phyloP scores from a whole-genome alignment of 1,140 invertebrate genomes.

The Rhyzopertha dominica region DNA sequence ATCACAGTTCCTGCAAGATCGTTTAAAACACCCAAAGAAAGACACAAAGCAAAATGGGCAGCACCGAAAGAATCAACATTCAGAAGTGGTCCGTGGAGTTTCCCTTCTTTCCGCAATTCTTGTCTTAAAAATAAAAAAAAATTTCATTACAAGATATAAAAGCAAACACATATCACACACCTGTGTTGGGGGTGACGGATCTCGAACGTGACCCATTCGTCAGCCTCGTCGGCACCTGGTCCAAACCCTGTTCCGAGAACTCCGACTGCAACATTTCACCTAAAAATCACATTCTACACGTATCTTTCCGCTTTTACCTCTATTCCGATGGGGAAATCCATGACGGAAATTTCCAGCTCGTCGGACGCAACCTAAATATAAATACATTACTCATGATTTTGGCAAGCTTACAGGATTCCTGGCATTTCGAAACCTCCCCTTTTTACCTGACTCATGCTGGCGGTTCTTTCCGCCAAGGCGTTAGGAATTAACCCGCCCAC shows the following conservation, averaged over 20 bases:
- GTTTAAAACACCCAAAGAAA: too few species aligned
- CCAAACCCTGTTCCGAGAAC: constrained; percentile 33
- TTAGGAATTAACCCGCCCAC: constrained; percentile 37
- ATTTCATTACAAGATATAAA: too few species aligned
- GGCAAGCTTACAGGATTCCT: neutral
- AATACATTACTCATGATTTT: neutral
- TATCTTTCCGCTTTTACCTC: constrained; percentile 16
- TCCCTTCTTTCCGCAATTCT: too few species aligned
- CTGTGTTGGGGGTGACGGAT: constrained; percentile 36
- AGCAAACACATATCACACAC: too few species aligned
- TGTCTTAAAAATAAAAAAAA: too few species aligned
- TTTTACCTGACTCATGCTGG: constrained; percentile 20
- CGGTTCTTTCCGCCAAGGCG: neutral
- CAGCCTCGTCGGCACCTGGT: constrained; percentile 42
- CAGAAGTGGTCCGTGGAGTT: too few species aligned
- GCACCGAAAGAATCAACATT: too few species aligned
- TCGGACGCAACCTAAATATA: constrained; percentile 25
- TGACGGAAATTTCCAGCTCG: constrained; percentile 21
- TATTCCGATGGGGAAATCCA: constrained; percentile 23
- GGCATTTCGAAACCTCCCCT: constrained; percentile 5
- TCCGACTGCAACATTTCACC: constrained; percentile 17
- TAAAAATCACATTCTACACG: constrained; percentile 11
- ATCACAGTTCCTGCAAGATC: too few species aligned
- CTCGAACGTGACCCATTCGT: constrained; percentile 30
- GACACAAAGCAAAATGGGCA: too few species aligned